Conservation (phyloP, 2,888 invertebrate genomes). For the Listrodromus nycthemerus region DNA sequence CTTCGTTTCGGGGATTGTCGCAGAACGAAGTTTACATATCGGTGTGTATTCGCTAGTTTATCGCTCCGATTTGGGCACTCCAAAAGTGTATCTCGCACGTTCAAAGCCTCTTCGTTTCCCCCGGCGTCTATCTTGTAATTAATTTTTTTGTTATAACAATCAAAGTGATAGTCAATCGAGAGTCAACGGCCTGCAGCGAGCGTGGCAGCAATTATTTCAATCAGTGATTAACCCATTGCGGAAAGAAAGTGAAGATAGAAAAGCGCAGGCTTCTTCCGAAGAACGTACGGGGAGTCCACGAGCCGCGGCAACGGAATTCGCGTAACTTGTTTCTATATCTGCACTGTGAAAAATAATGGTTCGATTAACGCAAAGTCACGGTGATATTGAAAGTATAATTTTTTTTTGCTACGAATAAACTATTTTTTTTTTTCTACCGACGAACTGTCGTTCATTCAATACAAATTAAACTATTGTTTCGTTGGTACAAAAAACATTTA, state of each 20-base stretch:
- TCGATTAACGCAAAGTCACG: too few relatives aligned
- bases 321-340: neutral
- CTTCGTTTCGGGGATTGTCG: conserved; percentile 36
- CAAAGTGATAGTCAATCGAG: conserved; percentile 38
- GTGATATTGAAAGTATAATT: too few relatives aligned
- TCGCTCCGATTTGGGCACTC: neutral
- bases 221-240: conserved; percentile 35
- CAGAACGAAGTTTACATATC: neutral
- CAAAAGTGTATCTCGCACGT: neutral
- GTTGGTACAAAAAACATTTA: too few relatives aligned
- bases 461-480: too few relatives aligned
- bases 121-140: neutral
- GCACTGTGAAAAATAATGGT: neutral
- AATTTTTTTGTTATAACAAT: neutral
- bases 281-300: neutral
- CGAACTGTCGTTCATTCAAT: too few relatives aligned
- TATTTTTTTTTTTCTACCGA: too few relatives aligned
- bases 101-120: neutral
- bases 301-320: neutral
- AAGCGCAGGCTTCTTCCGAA: neutral
- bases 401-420: too few relatives aligned
- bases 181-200: conserved; percentile 20
- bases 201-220: conserved; percentile 39
- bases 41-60: conserved; percentile 20
- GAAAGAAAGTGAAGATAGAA: conserved; percentile 30